Evolutionary conservation across 1,140 invertebrate genomes (phyloP), one percentile per base, ranked within the genome.

Genomic region (Drosophila elegans): DNA sequence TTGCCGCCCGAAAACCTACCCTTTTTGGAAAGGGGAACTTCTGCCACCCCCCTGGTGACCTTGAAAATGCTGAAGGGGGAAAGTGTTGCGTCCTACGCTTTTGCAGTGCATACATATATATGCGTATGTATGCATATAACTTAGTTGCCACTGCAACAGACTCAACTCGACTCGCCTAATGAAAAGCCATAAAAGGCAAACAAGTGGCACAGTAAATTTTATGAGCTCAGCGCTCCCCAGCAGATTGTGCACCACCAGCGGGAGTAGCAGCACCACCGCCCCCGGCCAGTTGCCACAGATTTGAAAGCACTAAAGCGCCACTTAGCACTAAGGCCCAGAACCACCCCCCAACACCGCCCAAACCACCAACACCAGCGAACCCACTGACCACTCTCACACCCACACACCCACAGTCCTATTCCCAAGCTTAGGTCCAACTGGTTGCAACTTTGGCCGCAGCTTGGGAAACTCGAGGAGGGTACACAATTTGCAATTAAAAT

Each of bases 161-260:
- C 63, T 74, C 60, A 63, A 42, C 74, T 68, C 32, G 69, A 44
- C 56, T 54, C 68, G 75, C 72, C 80, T 88, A 83, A 88, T 83
- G 84, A 89, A 88, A 88, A 88, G 79, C 83, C 55, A 88, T 86
- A 88, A 86, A 86, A 88, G 83, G 66, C 84, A 83, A 83, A 88
- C 84, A 88, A 88, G 84, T 88, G 80, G 75, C 84, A 69, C 76
- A 89, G 79, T 89, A 83, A 74, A 83, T 83, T 88, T 88, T 80
- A 83, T 77, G 84, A 52, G 74, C 71, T 53, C 27, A 60, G 54
- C 13, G 62, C 55, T 60, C 49, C 52, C 48, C 49, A 51, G 42
- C 45, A 25, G 76, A 29, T 39, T 62, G 57, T 52, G 73, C 59
- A 59, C 29, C 51, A 27, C 63, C 63, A 48, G 11, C 5, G 11